Conservation (phyloP, 2,888 invertebrate species). For the Acanthopleura granulata region DNA sequence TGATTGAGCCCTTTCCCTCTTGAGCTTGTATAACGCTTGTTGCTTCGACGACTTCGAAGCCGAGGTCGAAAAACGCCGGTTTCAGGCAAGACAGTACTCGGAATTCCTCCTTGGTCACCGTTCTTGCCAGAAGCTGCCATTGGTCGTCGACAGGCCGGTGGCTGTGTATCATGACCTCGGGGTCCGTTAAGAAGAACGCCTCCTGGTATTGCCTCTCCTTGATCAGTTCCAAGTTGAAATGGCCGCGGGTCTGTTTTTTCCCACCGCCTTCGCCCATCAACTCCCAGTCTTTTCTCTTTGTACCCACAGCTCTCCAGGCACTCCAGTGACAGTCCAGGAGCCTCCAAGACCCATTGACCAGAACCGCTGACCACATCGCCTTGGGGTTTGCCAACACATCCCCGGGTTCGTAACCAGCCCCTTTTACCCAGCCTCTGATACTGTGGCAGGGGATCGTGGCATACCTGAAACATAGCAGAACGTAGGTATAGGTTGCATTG, state of each 20-base stretch:
- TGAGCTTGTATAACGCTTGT: not conserved
- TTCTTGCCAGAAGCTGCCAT: slow-evolving; percentile 8
- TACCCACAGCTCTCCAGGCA: not conserved
- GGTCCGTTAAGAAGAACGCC: not conserved
- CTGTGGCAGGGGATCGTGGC: not conserved
- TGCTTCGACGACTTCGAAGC: not conserved
- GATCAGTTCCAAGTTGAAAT: not conserved
- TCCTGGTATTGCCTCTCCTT: not conserved
- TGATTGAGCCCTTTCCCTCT: not conserved
- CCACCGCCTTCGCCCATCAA: not conserved
- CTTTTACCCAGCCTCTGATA: slow-evolving; percentile 2
- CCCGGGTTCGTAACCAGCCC: not conserved
- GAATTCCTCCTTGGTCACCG: not conserved
- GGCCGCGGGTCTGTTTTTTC: not conserved
- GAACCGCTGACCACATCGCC: slow-evolving; percentile 2
- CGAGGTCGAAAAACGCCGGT: not conserved
- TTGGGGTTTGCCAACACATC: not conserved
- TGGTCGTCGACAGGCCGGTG: not conserved
- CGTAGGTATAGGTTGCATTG: too few species aligned
- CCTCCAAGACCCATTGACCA: not conserved
- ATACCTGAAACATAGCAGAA: not conserved
- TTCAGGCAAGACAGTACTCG: not conserved
- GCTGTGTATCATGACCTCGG: not conserved
- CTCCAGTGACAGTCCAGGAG: slow-evolving; percentile 5
- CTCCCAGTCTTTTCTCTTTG: not conserved